Evolutionary conservation across 2,888 invertebrate genomes (phyloP).

Genomic region (Ormyrus pomaceus): DNA sequence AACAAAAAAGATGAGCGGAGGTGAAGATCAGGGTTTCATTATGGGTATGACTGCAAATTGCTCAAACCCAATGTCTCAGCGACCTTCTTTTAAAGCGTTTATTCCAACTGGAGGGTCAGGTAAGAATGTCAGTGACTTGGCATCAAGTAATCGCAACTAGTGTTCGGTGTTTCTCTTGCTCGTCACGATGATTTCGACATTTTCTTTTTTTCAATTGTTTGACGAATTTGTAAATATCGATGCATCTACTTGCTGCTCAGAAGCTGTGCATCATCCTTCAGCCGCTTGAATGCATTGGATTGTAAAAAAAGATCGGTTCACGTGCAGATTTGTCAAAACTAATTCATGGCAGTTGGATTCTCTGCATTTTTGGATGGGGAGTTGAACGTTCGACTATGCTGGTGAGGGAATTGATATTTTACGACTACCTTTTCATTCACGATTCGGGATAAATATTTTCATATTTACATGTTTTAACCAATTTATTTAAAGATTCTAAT

Average conservation of each 20-base stretch:
- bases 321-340: conserved; percentile 42
- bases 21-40: conserved; percentile 68
- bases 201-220: not conserved
- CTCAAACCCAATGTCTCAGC: conserved; percentile 74
- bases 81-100: conserved; percentile 67
- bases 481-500: no score
- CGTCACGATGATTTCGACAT: conserved; percentile 13
- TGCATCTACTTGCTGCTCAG: conserved; percentile 50
- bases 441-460: conserved; percentile 8
- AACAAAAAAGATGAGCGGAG: conserved; percentile 47
- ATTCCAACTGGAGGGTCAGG: not conserved
- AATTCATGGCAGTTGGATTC: conserved; percentile 7
- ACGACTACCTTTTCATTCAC: not conserved
- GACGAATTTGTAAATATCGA: conserved; percentile 24
- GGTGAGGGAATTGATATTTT: not conserved
- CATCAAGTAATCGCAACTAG: conserved; percentile 8
- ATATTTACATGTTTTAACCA: no score
- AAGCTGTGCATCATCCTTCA: conserved; percentile 56
- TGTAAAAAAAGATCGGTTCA: conserved; percentile 30
- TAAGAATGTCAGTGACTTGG: conserved; percentile 11
- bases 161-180: conserved; percentile 16
- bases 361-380: conserved; percentile 34
- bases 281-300: conserved; percentile 49
- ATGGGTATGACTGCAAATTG: conserved; percentile 70
- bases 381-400: not conserved